Percentiles rank a stretch among this genome's conserved stretches.
Evolutionary conservation across 2,797 vertebrate genomes (phyloP).

Genomic region (Dallia pectoralis): DNA sequence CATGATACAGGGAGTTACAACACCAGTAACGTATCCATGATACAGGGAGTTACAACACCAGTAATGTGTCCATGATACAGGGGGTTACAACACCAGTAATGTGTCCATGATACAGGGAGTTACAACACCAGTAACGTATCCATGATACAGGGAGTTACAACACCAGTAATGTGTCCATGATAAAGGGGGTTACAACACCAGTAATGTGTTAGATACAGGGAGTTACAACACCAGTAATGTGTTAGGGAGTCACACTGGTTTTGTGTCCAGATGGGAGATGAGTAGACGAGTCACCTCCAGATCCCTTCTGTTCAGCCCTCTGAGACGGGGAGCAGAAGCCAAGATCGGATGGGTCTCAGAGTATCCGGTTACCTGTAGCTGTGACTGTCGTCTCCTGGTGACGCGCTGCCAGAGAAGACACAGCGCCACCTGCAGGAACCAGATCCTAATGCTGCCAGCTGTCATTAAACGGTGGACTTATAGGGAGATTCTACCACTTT

Average conservation of each 20-base stretch:
- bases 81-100: too few species aligned
- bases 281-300: slow-evolving; percentile 63
- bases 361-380: slow-evolving; percentile 70
- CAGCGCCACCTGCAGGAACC: slow-evolving; percentile 69
- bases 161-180: too few species aligned
- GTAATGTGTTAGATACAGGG: too few species aligned
- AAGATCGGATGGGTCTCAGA: slow-evolving; percentile 69
- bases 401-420: slow-evolving; percentile 69
- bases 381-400: slow-evolving; percentile 61
- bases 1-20: too few species aligned
- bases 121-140: slow-evolving; percentile 53
- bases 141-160: too few species aligned
- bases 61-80: too few species aligned
- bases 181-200: slow-evolving; percentile 50
- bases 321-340: slow-evolving; percentile 59
- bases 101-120: too few species aligned
- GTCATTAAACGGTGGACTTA: slow-evolving; percentile 56
- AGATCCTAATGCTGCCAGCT: slow-evolving; percentile 74
- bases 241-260: slow-evolving; percentile 49
- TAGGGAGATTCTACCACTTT: neutral
- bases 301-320: slow-evolving; percentile 68
- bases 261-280: slow-evolving; percentile 72
- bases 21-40: too few species aligned
- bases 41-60: slow-evolving; percentile 51
- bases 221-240: too few species aligned